phyloP scores from a whole-genome alignment of 1,140 invertebrate species.

The Brachionus rubens region DNA sequence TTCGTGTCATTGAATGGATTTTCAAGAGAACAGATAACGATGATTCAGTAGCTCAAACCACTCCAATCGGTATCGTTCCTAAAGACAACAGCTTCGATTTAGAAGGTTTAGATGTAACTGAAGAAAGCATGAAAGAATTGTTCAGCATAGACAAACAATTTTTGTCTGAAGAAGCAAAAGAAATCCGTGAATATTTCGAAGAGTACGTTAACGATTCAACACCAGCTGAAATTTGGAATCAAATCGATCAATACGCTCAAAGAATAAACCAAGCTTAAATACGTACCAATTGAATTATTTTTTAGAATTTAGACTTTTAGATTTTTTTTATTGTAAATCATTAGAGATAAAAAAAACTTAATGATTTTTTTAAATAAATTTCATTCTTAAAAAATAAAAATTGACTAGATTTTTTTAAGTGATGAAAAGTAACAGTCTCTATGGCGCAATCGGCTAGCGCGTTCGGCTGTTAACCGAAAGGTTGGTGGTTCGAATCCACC shows the following conservation, averaged over 20 bases:
- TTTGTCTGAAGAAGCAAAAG: constrained; percentile 81
- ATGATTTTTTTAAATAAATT: too few species aligned
- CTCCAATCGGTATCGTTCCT: constrained; percentile 55
- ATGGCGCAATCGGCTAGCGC: too few species aligned
- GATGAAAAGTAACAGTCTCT: too few species aligned
- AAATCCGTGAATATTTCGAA: constrained; percentile 81
- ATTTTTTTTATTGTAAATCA: too few species aligned
- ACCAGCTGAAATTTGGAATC: constrained; percentile 70
- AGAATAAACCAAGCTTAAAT: too few species aligned
- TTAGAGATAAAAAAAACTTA: too few species aligned
- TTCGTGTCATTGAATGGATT: constrained; percentile 92
- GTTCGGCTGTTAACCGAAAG: too few species aligned
- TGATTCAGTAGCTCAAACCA: constrained; percentile 61
- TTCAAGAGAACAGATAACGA: constrained; percentile 72
- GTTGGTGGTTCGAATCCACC: too few species aligned
- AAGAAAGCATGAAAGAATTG: constrained; percentile 73
- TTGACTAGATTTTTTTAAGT: too few species aligned
- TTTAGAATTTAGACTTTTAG: too few species aligned
- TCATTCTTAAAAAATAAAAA: too few species aligned
- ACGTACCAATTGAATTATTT: too few species aligned
- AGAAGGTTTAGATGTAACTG: constrained; percentile 66
- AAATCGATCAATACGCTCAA: constrained; percentile 72
- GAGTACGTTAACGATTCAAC: constrained; percentile 84
- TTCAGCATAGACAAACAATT: constrained; percentile 84
- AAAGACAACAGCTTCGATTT: constrained; percentile 67